Conservation (phyloP, 2,113 vertebrate species). For the Burhinus oedicnemus region DNA sequence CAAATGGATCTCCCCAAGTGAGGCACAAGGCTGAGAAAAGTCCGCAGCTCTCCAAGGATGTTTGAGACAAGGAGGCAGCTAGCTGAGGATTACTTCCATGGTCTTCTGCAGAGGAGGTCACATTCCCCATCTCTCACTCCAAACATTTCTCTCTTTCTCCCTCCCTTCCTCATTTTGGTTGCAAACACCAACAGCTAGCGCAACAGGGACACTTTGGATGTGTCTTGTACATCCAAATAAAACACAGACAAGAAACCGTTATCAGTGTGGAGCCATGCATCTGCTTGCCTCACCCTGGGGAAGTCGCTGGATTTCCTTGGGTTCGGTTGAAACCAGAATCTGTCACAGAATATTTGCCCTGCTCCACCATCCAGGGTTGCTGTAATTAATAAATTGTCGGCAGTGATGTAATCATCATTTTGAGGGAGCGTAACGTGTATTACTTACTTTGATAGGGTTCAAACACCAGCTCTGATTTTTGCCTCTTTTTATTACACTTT, state of each 20-base stretch:
- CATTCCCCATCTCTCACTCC: neutral
- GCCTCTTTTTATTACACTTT: neutral
- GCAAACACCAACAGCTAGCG: neutral
- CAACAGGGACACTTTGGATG: neutral
- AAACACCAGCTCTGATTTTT: conserved; percentile 2
- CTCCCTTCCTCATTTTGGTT: neutral
- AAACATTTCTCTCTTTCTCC: neutral
- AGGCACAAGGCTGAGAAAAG: neutral
- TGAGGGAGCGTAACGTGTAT: neutral
- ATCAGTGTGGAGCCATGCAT: neutral
- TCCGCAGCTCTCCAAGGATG: neutral
- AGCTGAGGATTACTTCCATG: neutral
- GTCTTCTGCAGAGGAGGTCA: neutral
- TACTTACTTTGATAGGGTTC: conserved; percentile 6
- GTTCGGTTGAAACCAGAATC: neutral
- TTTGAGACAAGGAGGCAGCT: neutral
- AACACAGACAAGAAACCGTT: neutral
- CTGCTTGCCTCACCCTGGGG: neutral
- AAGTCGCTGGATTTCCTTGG: neutral
- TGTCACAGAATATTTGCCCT: neutral
- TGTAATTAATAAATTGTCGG: neutral
- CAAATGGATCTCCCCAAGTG: neutral
- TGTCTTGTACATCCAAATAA: neutral
- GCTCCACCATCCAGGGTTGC: neutral
- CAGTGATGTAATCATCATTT: neutral